A percentile compares a stretch with the other conserved stretches of the same genome.
These are phyloP conservation scores for Eledona agricola DNA, from an alignment of 2,888 invertebrate species.

Conservation along the genomic window DNA sequence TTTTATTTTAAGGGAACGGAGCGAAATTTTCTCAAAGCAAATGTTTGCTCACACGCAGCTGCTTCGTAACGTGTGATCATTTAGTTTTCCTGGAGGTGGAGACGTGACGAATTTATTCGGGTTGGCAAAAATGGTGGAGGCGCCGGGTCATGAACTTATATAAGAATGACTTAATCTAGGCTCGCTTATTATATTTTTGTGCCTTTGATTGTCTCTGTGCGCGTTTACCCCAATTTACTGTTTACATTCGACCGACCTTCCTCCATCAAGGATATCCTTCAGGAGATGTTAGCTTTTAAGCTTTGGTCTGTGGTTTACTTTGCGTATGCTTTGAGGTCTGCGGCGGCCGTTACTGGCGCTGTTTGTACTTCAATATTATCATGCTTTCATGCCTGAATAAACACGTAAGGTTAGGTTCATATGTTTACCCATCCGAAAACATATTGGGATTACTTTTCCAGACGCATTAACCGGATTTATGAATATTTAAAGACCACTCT, in stretches of 20 bases:
- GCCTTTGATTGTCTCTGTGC: no score
- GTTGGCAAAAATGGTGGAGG: no score
- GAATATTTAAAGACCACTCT: slow-evolving; percentile 15
- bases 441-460: slow-evolving; percentile 39
- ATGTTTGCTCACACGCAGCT: no score
- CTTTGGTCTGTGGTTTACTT: slow-evolving; percentile 44
- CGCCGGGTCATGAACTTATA: no score
- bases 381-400: slow-evolving; percentile 47
- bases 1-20: no score
- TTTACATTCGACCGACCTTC: slow-evolving; percentile 21
- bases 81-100: no score
- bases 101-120: no score
- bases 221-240: slow-evolving; percentile 7
- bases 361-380: slow-evolving; percentile 49
- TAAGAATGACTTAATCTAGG: no score
- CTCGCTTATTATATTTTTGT: no score
- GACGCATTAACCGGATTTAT: background rate
- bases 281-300: slow-evolving; percentile 41
- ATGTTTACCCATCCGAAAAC: slow-evolving; percentile 36
- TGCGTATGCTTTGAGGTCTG: slow-evolving; percentile 50
- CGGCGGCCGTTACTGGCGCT: slow-evolving; percentile 39
- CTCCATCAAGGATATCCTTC: slow-evolving; percentile 22
- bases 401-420: slow-evolving; percentile 38
- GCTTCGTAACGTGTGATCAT: no score
- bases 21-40: no score